These are phyloP conservation scores for Isurus oxyrinchus DNA, from an alignment of 2,113 vertebrate genomes.

Conservation along the genomic window DNA sequence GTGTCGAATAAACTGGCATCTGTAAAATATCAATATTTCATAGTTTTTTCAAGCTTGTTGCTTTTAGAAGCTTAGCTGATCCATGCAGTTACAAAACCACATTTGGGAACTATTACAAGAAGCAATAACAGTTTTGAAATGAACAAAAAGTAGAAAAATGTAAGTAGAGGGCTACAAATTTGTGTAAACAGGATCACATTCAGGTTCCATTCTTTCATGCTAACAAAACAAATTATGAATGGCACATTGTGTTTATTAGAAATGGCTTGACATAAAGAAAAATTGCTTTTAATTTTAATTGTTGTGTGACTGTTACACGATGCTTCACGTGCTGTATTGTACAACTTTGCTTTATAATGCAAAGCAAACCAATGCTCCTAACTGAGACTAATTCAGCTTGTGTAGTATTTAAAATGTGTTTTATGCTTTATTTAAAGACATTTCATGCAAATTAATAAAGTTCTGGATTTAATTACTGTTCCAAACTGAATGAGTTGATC, in stretches of 20 bases:
- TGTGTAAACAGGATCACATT: background rate
- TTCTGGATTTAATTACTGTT: background rate
- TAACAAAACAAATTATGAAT: background rate
- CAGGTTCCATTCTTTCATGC: background rate
- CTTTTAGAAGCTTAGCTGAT: conserved; percentile 16
- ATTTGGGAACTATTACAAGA: background rate
- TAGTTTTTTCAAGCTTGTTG: background rate
- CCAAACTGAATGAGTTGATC: background rate
- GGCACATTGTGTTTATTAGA: background rate
- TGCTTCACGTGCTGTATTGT: background rate
- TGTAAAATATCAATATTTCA: background rate
- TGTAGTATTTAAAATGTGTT: background rate
- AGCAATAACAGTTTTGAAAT: background rate
- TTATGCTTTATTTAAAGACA: background rate
- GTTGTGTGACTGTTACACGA: background rate
- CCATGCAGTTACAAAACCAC: background rate
- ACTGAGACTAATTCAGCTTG: background rate
- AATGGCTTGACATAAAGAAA: background rate
- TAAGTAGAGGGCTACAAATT: background rate
- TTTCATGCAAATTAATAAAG: background rate
- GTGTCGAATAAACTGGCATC: background rate
- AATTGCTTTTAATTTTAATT: background rate
- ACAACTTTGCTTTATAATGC: background rate
- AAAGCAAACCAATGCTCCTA: background rate
- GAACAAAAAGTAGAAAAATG: background rate